Conservation (phyloP, 2,888 invertebrate genomes). For the Synergus laeviventris region DNA sequence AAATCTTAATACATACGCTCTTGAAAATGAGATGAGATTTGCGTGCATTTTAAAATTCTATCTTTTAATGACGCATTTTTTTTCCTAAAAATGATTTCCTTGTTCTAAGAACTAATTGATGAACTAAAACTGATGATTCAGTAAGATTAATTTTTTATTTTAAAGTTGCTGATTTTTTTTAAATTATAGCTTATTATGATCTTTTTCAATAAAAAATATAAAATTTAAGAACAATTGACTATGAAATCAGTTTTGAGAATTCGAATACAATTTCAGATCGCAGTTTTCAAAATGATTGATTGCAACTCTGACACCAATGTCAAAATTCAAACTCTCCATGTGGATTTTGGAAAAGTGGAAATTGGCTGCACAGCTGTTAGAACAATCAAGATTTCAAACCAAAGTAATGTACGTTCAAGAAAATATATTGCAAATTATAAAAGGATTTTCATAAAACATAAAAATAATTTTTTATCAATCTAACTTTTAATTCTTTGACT, state of each 20-base stretch:
- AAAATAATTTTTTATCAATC: too few relatives aligned
- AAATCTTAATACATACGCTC: background rate
- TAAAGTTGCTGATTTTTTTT: too few relatives aligned
- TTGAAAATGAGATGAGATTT: background rate
- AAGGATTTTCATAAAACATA: too few relatives aligned
- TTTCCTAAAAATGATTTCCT: background rate
- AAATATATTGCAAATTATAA: background rate
- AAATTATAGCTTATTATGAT: too few relatives aligned
- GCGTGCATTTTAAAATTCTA: background rate
- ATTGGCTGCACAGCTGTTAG: slow-evolving; percentile 57
- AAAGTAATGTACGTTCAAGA: slow-evolving; percentile 59
- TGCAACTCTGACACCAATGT: background rate
- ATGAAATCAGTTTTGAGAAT: background rate
- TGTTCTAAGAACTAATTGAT: background rate
- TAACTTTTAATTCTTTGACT: background rate
- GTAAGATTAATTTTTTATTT: background rate
- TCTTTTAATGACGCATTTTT: background rate
- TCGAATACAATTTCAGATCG: background rate
- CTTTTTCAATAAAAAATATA: background rate
- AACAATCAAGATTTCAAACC: slow-evolving; percentile 63
- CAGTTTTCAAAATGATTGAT: background rate
- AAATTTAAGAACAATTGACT: background rate
- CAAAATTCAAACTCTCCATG: slow-evolving; percentile 39
- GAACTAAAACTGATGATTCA: background rate
- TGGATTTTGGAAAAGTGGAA: slow-evolving; percentile 64